Evolutionary conservation across 2,888 invertebrate genomes (phyloP).

Genomic region (Pterostichus niger): DNA sequence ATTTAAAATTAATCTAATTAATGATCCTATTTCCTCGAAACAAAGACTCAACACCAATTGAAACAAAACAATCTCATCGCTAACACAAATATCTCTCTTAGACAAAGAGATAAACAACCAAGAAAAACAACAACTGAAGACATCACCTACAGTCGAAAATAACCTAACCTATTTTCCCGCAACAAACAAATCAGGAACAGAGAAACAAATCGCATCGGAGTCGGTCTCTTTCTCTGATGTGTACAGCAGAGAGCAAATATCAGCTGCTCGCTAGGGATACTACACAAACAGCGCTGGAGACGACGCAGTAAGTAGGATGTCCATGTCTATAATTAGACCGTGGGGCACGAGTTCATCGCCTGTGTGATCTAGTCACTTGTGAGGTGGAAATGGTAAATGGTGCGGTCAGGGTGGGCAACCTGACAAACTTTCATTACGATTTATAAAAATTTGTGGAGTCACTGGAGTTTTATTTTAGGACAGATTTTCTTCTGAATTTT

Average conservation of each 20-base stretch:
- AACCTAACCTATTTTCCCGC: conserved; percentile 42
- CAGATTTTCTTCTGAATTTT: too few species aligned
- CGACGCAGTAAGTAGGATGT: conserved; percentile 1
- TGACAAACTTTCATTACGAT: too few species aligned
- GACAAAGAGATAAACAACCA: conserved; percentile 37
- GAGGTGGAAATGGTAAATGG: too few species aligned
- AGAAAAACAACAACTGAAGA: conserved; percentile 36
- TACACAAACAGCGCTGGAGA: conserved; percentile 1
- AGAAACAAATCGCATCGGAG: too few species aligned
- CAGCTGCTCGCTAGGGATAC: conserved; percentile 23
- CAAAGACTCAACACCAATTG: background rate
- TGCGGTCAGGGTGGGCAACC: too few species aligned
- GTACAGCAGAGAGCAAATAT: conserved; percentile 7
- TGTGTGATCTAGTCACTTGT: background rate
- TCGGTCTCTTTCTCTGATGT: background rate
- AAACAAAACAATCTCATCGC: background rate
- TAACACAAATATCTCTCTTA: conserved; percentile 28
- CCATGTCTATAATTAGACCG: conserved; percentile 6
- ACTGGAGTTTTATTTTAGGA: too few species aligned
- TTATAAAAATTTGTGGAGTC: too few species aligned
- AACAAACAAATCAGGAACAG: conserved; percentile 14
- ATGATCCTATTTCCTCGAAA: background rate
- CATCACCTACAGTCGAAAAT: conserved; percentile 28
- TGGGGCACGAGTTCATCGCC: conserved; percentile 26
- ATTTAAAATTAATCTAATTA: background rate